Evolutionary conservation across 1,140 invertebrate species (phyloP).

Genomic region (Ylistrum balloti): DNA sequence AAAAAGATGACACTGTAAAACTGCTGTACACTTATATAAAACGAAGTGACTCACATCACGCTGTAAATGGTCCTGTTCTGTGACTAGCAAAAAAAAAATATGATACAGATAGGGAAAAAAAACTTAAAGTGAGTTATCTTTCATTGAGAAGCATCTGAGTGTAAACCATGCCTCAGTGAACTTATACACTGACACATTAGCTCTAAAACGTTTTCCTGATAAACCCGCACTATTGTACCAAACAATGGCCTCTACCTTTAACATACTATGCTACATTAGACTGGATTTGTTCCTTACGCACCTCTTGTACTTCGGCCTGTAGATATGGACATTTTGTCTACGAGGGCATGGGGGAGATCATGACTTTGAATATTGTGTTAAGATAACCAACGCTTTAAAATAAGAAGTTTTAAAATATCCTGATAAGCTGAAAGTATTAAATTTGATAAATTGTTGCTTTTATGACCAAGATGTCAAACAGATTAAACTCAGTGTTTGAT

Average conservation of each 20-base stretch:
- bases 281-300: not conserved
- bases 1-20: not conserved
- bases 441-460: slow-evolving; percentile 20
- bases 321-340: not conserved
- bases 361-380: not conserved
- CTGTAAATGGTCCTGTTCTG: not conserved
- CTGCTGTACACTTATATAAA: too few relatives aligned
- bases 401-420: not conserved
- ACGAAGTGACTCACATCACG: not conserved
- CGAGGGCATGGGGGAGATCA: not conserved
- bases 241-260: not conserved
- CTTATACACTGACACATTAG: not conserved
- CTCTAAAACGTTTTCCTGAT: not conserved
- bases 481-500: not conserved
- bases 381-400: not conserved
- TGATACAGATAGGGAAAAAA: not conserved
- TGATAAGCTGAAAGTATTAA: not conserved
- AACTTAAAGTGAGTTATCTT: not conserved
- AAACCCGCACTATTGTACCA: not conserved
- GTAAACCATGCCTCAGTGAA: not conserved
- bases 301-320: not conserved
- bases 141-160: not conserved
- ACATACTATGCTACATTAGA: slow-evolving; percentile 22
- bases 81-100: not conserved
- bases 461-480: not conserved